These are phyloP conservation scores for Microcebus griseorufus DNA, from an alignment of 2,113 vertebrate species.

Conservation along the genomic window DNA sequence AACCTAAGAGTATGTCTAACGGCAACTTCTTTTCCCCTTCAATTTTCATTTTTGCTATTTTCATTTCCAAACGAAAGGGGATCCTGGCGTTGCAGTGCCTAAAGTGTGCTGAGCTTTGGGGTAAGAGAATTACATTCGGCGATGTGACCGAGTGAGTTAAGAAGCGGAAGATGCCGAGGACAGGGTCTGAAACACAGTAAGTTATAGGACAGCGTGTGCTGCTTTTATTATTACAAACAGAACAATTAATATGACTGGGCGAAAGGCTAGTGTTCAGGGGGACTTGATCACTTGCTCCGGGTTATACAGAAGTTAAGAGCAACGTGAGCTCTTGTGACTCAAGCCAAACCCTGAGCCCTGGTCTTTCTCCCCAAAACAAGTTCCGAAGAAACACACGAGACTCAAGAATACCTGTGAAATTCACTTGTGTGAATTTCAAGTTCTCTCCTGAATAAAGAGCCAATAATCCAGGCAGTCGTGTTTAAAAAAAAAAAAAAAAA, in stretches of 20 bases:
- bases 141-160: neutral
- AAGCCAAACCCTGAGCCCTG: neutral
- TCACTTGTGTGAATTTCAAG: neutral
- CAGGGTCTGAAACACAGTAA: neutral
- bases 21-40: no score
- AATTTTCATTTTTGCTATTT: neutral
- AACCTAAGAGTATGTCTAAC: no score
- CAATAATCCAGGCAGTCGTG: neutral
- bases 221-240: neutral
- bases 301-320: neutral
- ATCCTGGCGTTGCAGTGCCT: neutral
- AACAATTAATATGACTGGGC: neutral
- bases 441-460: neutral
- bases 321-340: neutral
- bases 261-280: neutral
- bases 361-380: neutral
- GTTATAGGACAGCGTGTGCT: neutral
- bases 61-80: neutral
- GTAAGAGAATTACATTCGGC: neutral
- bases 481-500: neutral
- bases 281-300: neutral
- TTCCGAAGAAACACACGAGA: neutral
- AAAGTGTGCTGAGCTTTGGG: neutral
- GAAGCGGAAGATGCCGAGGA: neutral
- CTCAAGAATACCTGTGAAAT: neutral